Base-by-base conservation (phyloP, 1,140 invertebrate species). In the Lerema accius region DNA sequence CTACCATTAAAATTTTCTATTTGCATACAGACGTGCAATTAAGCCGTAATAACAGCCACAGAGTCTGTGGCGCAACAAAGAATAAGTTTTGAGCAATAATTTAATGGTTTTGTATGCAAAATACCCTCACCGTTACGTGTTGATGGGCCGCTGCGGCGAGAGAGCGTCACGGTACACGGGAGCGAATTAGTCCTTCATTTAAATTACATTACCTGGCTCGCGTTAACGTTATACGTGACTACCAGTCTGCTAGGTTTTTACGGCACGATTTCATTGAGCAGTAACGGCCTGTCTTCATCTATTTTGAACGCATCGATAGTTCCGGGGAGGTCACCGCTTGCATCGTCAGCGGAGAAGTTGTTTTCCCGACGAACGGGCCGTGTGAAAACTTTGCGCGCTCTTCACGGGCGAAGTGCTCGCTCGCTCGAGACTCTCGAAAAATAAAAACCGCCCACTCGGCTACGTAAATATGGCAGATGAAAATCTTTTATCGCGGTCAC, bases 401-500 rank as follows among this genome's bases (percentile, higher is more conserved):
- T 75, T 65, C 58, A 78, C 65, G 55, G 35, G 63, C 51, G 66
- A 67, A 84, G 86, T 73, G 70, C 77, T 81, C 64, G 72, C 35
- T 40, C 55, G 69, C 66, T 75, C 62, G 76, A 86, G 84, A 80
- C 79, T 83, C 87, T 90, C 76, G 78, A 88, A 86, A 85, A 78
- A 86, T 84, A 86, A 90, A 90, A 89, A 86, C 84, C 85, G 80
- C 87, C 85, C 87, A 88, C 87, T 90, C 85, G 73, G 76, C 87
- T 76, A 79, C 80, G 85, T 90, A 90, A 90, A 90, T 89, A 90
- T 87, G 84, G 85, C 86, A 89, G 87, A 90, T 90, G 86, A 84
- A 87, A 86, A 90, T 90, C 87, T 90, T 87, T 90, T 90, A 90
- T 90, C 87, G 80, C 81, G 84, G 87, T 90, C 87, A 90, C 87